A percentile compares a stretch with the other conserved stretches of the same genome.
Conservation (phyloP, 1,140 invertebrate genomes). For the Leptinotarsa undecemlineata region DNA sequence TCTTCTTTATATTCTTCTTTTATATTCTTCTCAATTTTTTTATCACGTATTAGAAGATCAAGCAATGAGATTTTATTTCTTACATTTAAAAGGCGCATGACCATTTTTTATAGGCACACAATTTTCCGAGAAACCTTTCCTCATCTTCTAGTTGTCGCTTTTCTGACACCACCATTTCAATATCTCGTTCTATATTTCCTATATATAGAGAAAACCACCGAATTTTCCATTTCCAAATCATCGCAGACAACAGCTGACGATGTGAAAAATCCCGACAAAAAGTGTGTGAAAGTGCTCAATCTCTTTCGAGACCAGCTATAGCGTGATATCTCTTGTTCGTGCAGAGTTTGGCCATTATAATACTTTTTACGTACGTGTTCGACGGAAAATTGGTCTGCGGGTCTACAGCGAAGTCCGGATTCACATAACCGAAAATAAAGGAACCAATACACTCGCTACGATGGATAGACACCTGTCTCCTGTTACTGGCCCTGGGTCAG, state of each 20-base stretch:
- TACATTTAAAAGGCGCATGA: too few relatives aligned
- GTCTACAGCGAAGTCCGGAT: not conserved
- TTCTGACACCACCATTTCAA: too few relatives aligned
- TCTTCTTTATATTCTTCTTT: too few relatives aligned
- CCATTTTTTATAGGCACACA: too few relatives aligned
- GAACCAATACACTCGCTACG: not conserved
- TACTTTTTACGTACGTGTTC: slow-evolving; percentile 8
- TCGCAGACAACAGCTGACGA: not conserved
- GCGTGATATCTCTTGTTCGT: slow-evolving; percentile 18
- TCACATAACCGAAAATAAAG: not conserved
- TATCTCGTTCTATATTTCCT: too few relatives aligned
- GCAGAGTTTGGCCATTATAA: slow-evolving; percentile 5
- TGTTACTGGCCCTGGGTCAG: not conserved
- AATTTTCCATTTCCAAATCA: too few relatives aligned
- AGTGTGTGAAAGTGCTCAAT: slow-evolving; percentile 1
- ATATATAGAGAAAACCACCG: too few relatives aligned
- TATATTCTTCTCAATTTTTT: too few relatives aligned
- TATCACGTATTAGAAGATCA: too few relatives aligned
- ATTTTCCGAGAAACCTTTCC: too few relatives aligned
- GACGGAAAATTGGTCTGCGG: slow-evolving; percentile 9
- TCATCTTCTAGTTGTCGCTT: too few relatives aligned
- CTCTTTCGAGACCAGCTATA: not conserved
- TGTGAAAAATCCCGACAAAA: not conserved
- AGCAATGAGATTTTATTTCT: not conserved
- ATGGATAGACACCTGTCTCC: slow-evolving; percentile 6